phyloP scores from a whole-genome alignment of 2,113 vertebrate genomes.

The Archocentrus centrarchus region DNA sequence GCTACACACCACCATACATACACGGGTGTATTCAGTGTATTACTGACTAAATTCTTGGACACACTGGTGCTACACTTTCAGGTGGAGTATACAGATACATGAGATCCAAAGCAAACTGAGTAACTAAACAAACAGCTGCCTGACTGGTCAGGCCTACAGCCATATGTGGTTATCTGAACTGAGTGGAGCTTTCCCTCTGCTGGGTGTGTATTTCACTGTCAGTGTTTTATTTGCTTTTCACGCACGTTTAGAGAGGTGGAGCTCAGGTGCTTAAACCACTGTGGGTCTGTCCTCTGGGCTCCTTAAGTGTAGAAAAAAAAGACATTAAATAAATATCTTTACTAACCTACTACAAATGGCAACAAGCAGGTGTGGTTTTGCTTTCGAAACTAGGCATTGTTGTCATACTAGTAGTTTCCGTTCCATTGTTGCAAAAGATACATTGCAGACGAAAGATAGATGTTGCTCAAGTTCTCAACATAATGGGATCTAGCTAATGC shows the following conservation, averaged over 20 bases:
- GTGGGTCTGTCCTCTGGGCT: background rate
- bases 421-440: background rate
- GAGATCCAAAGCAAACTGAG: conserved; percentile 23
- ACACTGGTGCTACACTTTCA: background rate
- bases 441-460: background rate
- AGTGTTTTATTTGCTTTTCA: conserved; percentile 39
- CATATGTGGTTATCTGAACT: conserved; percentile 25
- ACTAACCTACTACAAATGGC: background rate
- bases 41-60: background rate
- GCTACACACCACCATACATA: background rate
- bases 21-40: background rate
- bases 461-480: background rate
- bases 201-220: background rate
- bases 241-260: conserved; percentile 18
- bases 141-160: background rate
- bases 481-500: background rate
- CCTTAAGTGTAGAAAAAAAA: background rate
- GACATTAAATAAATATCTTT: background rate
- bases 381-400: background rate
- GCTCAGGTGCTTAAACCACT: background rate
- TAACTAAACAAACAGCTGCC: conserved; percentile 36
- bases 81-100: background rate
- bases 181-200: background rate
- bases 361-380: background rate
- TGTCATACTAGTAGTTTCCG: background rate